Evolutionary conservation across 2,113 vertebrate species (phyloP).

Genomic region (Canis aureus): DNA sequence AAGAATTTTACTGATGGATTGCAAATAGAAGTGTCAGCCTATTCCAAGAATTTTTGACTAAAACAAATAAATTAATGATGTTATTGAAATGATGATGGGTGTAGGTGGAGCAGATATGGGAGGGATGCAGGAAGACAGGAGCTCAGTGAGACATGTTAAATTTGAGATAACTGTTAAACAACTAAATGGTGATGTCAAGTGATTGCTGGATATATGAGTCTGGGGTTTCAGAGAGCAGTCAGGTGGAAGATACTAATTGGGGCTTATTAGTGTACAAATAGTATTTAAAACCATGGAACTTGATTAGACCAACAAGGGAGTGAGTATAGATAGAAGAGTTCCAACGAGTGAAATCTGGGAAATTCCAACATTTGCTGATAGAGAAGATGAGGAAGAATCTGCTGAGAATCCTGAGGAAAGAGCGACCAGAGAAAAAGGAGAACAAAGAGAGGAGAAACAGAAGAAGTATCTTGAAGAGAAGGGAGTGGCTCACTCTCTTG

Average conservation of each 20-base stretch:
- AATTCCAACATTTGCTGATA: background rate
- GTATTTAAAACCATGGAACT: background rate
- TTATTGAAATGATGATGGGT: background rate
- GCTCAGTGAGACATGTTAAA: background rate
- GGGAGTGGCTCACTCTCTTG: background rate
- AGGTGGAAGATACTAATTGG: background rate
- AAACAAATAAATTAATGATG: background rate
- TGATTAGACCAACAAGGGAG: background rate
- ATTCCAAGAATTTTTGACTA: background rate
- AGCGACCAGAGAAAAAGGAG: background rate
- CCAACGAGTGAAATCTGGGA: background rate
- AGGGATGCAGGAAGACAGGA: background rate
- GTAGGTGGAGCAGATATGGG: background rate
- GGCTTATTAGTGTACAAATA: background rate
- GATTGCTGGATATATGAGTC: background rate
- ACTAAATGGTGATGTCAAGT: background rate
- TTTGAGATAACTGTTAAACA: conserved; percentile 16
- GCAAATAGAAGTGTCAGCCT: background rate
- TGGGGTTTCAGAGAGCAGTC: background rate
- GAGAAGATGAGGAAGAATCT: background rate
- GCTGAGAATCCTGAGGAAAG: background rate
- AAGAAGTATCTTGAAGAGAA: background rate
- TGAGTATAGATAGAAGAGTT: background rate
- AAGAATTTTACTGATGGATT: background rate
- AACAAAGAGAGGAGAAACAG: background rate